phyloP scores from a whole-genome alignment of 2,113 vertebrate genomes.

The Loxodonta africana region DNA sequence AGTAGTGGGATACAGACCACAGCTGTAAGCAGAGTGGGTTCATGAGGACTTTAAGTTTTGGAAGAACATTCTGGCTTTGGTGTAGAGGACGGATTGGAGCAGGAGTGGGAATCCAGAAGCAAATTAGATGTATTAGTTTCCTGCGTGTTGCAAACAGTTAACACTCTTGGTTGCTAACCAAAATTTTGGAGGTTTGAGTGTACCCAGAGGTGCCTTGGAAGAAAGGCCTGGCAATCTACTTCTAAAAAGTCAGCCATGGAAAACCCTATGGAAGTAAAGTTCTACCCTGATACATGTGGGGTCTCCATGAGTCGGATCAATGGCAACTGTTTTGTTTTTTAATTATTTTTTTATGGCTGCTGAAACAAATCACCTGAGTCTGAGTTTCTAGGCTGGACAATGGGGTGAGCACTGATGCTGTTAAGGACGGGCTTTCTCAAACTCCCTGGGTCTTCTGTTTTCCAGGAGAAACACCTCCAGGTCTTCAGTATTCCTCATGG shows the following conservation, averaged over 20 bases:
- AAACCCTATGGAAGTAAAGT: background rate
- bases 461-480: background rate
- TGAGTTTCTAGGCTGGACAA: background rate
- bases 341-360: background rate
- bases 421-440: fast-evolving
- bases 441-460: background rate
- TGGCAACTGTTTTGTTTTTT: background rate
- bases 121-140: background rate
- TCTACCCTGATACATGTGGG: background rate
- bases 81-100: background rate
- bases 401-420: background rate
- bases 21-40: background rate
- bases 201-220: too few species aligned
- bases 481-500: background rate
- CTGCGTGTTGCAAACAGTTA: too few species aligned
- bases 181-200: too few species aligned
- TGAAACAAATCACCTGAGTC: background rate
- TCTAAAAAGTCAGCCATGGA: too few species aligned
- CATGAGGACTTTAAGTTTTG: background rate
- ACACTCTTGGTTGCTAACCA: too few species aligned
- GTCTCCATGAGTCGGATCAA: background rate
- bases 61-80: background rate
- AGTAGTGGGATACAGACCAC: background rate
- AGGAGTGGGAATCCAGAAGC: background rate
- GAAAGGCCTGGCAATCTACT: too few species aligned